These are phyloP conservation scores for Bombus consobrinus DNA, from an alignment of 1,140 invertebrate species.

Conservation along the genomic window DNA sequence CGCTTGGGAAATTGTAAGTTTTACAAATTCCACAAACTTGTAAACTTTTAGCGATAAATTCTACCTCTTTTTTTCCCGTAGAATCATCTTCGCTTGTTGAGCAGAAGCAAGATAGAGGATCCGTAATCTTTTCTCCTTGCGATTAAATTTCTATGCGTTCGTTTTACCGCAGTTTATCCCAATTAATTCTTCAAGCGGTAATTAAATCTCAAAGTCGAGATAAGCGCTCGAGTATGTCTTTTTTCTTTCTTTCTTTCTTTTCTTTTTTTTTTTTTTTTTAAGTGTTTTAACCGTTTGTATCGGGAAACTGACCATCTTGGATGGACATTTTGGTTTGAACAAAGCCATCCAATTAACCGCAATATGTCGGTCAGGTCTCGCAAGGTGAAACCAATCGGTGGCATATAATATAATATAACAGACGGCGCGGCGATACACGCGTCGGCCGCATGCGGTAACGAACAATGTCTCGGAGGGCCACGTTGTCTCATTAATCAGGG, in stretches of 20 bases:
- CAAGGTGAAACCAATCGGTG: slow-evolving; percentile 12
- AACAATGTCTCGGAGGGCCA: slow-evolving; percentile 56
- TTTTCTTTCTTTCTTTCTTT: accelerated
- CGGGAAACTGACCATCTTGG: background rate
- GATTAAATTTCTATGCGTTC: background rate
- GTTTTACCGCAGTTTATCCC: background rate
- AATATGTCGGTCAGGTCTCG: background rate
- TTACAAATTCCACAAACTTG: background rate
- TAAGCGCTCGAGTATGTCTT: too few relatives aligned
- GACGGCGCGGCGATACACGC: background rate
- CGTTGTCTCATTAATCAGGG: slow-evolving; percentile 66
- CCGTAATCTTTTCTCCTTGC: too few relatives aligned
- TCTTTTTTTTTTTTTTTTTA: accelerated
- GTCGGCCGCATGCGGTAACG: slow-evolving; percentile 35
- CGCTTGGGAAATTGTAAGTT: background rate
- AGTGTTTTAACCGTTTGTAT: too few relatives aligned
- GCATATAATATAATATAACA: slow-evolving; percentile 24
- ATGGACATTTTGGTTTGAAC: background rate
- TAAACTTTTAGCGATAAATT: background rate
- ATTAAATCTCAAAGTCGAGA: background rate
- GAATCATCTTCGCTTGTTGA: too few relatives aligned
- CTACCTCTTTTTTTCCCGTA: background rate
- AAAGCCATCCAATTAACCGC: slow-evolving; percentile 19
- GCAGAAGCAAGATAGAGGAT: background rate
- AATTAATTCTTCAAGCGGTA: background rate